Evolutionary conservation across 2,888 invertebrate genomes (phyloP).

Genomic region (Diplazon laetatorius): DNA sequence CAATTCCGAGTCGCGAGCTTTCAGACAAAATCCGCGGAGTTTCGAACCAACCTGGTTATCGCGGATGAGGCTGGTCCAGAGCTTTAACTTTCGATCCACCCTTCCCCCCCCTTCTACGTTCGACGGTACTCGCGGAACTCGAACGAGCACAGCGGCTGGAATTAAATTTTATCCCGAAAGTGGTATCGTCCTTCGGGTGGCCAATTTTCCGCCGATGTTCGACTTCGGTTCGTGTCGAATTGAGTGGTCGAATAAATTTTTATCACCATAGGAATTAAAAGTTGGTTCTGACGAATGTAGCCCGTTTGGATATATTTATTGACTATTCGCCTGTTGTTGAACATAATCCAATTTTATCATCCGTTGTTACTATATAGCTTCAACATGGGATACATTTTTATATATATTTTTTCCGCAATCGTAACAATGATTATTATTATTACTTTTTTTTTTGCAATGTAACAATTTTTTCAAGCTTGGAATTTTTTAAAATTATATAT

Average conservation of each 20-base stretch:
- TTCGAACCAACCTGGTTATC: background rate
- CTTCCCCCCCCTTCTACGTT: no score
- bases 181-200: slow-evolving; percentile 2
- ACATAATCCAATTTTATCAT: no score
- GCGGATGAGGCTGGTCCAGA: background rate
- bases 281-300: slow-evolving; percentile 16
- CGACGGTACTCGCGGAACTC: background rate
- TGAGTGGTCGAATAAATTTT: background rate
- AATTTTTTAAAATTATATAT: no score
- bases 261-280: slow-evolving; percentile 11
- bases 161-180: slow-evolving; percentile 28
- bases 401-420: no score
- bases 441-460: no score
- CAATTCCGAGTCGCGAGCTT: background rate
- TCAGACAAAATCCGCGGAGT: background rate
- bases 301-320: no score
- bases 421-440: no score
- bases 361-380: no score
- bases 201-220: slow-evolving; percentile 12
- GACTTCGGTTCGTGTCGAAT: background rate
- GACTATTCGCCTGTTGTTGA: no score
- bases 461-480: no score
- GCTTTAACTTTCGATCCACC: background rate
- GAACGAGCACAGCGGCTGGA: background rate
- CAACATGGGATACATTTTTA: no score